Evolutionary conservation across 2,888 invertebrate genomes (phyloP), one percentile per base, ranked within the genome.

Genomic region (Parnassius glacialis): DNA sequence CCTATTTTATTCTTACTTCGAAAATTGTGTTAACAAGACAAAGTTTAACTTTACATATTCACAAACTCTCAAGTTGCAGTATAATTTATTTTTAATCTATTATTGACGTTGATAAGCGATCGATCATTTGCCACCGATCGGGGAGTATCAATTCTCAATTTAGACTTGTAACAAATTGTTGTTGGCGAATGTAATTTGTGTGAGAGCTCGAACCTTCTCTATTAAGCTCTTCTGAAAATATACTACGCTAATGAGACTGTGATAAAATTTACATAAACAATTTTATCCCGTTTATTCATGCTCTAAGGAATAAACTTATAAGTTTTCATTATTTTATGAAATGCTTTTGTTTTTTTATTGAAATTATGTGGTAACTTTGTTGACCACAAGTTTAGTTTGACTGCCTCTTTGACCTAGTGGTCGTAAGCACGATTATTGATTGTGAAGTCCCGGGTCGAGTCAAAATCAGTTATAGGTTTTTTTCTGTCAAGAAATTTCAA

Each of bases 141-240:
- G 72, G 73, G 70, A 69, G 62, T 67, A 65, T 67, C 73, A 73
- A 74, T 75, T 77, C 70, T 71, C 79, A 75, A 79, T 81, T 78
- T 79, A 73, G 70, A 75, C 72, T 65, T 59, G 69, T 80, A 83
- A 84, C 83, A 84, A 87, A 86, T 84, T 83, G 83, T 84, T 83
- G 64, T 64, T 65, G 70, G 64, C 66, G 74, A 82, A 83, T 81
- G 78, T 81, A 87, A 86, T 87, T 86, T 85, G 71, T 70, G 68
- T 81, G 75, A 85, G 74, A 85, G 85, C 84, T 67, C 74, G 71
- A 67, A 58, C 67, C 70, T 66, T 65, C 68, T 60, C 42, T 62
- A 11, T 34, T 13, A 34, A 52, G 16, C 43, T 34, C 12, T 64
- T 68, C 7, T 34, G 48, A 44, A 54, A 25, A 62, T 47, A 10